phyloP scores from a whole-genome alignment of 2,113 vertebrate species.

The Ia io region DNA sequence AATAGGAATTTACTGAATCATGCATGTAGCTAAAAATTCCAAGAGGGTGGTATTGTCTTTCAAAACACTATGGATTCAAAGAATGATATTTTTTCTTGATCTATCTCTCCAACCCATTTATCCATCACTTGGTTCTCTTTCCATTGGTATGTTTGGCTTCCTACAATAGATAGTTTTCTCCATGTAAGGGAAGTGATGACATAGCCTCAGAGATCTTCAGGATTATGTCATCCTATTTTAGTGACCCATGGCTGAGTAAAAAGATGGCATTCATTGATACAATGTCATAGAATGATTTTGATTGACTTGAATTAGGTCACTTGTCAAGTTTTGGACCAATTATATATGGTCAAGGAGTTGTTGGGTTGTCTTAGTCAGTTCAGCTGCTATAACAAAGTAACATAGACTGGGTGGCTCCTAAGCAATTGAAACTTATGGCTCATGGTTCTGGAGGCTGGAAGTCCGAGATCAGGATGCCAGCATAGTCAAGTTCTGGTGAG shows the following conservation, averaged over 20 bases:
- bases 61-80: background rate
- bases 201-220: background rate
- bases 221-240: background rate
- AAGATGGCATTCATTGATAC: background rate
- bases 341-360: background rate
- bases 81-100: background rate
- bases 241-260: background rate
- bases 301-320: background rate
- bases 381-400: background rate
- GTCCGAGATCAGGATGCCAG: background rate
- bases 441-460: background rate
- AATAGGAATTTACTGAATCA: background rate
- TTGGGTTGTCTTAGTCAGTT: background rate
- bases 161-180: background rate
- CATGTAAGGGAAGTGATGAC: background rate
- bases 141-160: background rate
- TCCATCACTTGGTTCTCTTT: background rate
- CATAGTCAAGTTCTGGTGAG: background rate
- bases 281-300: background rate
- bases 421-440: background rate
- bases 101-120: background rate
- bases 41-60: background rate
- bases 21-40: background rate
- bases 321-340: background rate
- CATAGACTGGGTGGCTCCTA: background rate